Evolutionary conservation across 2,888 invertebrate genomes (phyloP), one percentile per base, ranked within the genome.

Genomic region (Leptopterna dolabrata): DNA sequence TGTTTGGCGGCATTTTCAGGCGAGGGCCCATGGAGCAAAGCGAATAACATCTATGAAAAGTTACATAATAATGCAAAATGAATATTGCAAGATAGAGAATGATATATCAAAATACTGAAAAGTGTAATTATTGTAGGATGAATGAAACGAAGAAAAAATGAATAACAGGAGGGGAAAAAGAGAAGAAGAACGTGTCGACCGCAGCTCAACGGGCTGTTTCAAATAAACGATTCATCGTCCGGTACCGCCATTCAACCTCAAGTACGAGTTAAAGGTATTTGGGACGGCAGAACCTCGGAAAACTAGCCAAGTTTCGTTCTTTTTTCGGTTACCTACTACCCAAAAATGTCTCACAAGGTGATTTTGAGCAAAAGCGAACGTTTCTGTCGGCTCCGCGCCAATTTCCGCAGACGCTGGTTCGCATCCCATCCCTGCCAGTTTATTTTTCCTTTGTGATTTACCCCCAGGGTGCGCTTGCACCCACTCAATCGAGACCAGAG

Each of bases 351-450:
- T 9, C 63, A 63, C 63, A 63, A 63, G 63, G 63, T 63, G 63
- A 63, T 63, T 63, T 63, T 19, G 63, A 63, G 63, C 27, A 63
- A 63, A 63, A 63, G 63, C 63, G 63, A 63, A 63, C 63, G 63
- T 63, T n/a, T n/a, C 63, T 63, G 63, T 43, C 45, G 78, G 78
- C 78, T n/a, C 19, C 27, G 24, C 19, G 78, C 78, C 78, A 78
- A 78, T 41, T 78, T 78, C 45, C 41, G 78, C 45, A 45, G 78
- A 45, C 78, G 78, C 6, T 4, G 7, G 2, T 2, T 7, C 19
- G 41, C 16, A 6, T 45, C 47, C 41, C 45, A 0, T 16, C 47
- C 36, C 45, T 45, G 78, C 19, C 78, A 78, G 24, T 24, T 78
- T 19, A 36, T 41, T 41, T 41, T 41, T 19, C 36, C 24, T 19